Conservation (phyloP, 2,888 invertebrate species). For the Lepidochitona cinerea region DNA sequence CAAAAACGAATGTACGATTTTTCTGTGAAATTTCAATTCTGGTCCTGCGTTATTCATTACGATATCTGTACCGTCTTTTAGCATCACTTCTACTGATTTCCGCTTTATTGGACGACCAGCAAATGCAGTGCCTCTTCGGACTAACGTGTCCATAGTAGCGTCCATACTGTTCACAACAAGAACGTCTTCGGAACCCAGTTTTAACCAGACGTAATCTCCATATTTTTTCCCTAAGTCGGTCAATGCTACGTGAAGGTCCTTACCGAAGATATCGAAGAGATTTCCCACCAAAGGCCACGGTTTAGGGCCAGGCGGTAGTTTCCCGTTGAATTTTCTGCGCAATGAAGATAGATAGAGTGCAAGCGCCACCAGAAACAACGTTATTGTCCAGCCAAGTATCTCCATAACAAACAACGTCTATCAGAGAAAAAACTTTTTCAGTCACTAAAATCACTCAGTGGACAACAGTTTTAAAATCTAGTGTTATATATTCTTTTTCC, state of each 20-base stretch:
- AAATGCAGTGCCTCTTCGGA: constrained; percentile 28
- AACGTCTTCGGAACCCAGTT: constrained; percentile 28
- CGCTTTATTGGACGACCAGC: constrained; percentile 30
- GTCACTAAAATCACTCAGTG: no score
- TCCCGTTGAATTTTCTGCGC: not conserved
- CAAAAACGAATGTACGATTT: constrained; percentile 32
- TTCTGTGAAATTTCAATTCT: constrained; percentile 31
- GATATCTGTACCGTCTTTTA: constrained; percentile 30
- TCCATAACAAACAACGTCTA: no score
- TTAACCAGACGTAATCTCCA: constrained; percentile 30
- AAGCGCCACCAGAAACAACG: not conserved
- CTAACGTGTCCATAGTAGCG: constrained; percentile 27
- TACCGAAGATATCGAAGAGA: constrained; percentile 27
- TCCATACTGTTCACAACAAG: constrained; percentile 35
- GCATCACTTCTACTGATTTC: constrained; percentile 31
- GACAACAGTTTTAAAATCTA: no score
- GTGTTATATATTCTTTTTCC: no score
- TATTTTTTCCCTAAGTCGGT: constrained; percentile 24
- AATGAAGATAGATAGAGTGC: not conserved
- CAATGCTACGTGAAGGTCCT: constrained; percentile 29
- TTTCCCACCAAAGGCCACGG: constrained; percentile 33
- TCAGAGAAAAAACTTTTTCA: no score
- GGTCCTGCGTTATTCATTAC: constrained; percentile 31
- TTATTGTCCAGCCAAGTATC: not conserved
- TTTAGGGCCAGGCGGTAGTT: constrained; percentile 26